Evolutionary conservation across 2,888 invertebrate genomes (phyloP).

Genomic region (Troides oblongomaculatus): DNA sequence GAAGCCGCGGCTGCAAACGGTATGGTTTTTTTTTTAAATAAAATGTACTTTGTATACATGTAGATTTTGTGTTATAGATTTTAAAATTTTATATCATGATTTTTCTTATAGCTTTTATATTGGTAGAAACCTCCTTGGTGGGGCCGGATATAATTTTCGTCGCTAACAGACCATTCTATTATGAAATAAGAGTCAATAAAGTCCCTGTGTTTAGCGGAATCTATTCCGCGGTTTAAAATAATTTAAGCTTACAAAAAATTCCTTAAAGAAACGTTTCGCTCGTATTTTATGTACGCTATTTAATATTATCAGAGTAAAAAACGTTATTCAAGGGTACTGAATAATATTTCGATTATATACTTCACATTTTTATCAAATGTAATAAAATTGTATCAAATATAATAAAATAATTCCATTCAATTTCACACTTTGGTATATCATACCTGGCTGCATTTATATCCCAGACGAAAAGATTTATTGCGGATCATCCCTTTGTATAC

Average conservation of each 20-base stretch:
- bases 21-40: conserved; percentile 51
- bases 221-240: conserved; percentile 19
- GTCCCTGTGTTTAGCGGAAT: conserved; percentile 36
- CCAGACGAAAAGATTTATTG: conserved; percentile 36
- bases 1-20: conserved; percentile 92
- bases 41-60: too few species aligned
- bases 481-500: conserved; percentile 54
- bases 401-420: conserved; percentile 6
- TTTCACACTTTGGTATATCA: conserved; percentile 36
- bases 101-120: conserved; percentile 17
- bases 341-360: too few species aligned
- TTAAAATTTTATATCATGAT: background rate
- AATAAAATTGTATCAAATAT: background rate
- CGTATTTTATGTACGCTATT: background rate
- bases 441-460: conserved; percentile 35
- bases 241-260: background rate
- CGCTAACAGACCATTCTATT: conserved; percentile 37
- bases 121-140: conserved; percentile 7
- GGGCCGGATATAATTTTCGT: conserved; percentile 20
- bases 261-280: background rate
- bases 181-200: conserved; percentile 33
- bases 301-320: background rate
- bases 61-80: background rate
- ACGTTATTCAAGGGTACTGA: too few species aligned
- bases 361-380: too few species aligned